Percentiles rank a stretch among this genome's conserved stretches.
Conservation (phyloP, 64 coral and sea anemone genomes). For the Actinia tenebrosa region DNA sequence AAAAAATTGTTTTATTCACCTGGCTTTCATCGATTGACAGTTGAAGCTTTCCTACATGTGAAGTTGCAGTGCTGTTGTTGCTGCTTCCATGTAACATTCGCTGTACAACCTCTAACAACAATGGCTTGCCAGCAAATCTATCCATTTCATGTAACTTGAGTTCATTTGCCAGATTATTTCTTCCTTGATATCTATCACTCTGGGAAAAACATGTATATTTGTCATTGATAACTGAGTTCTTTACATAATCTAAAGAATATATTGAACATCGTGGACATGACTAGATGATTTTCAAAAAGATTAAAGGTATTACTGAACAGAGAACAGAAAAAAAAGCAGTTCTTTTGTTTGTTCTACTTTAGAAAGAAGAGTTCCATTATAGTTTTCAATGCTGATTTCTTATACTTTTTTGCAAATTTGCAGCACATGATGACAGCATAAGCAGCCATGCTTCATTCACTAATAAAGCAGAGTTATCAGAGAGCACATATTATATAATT, state of each 20-base stretch:
- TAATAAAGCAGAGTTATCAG: too few species aligned
- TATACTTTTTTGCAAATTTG: too few species aligned
- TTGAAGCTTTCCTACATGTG: neutral
- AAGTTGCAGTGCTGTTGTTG: neutral
- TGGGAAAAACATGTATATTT: constrained; percentile 1
- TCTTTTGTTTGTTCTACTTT: too few species aligned
- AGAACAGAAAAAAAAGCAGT: too few species aligned
- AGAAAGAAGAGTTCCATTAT: too few species aligned
- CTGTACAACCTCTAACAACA: constrained; percentile 68
- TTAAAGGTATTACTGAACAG: too few species aligned
- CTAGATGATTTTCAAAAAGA: too few species aligned
- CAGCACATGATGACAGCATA: too few species aligned
- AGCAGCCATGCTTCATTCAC: too few species aligned
- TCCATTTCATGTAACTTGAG: constrained; percentile 57
- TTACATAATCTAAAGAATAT: neutral
- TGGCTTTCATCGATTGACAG: neutral
- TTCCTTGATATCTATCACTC: constrained; percentile 86
- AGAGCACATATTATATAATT: too few species aligned
- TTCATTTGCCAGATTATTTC: constrained; percentile 69
- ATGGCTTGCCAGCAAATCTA: constrained; percentile 30
- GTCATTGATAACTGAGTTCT: neutral
- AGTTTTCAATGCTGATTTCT: too few species aligned
- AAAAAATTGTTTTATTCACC: neutral
- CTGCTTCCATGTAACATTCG: constrained; percentile 19
- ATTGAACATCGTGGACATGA: too few species aligned